Base-by-base conservation (phyloP, 2,888 invertebrate species). In the Epinotia nisella region DNA sequence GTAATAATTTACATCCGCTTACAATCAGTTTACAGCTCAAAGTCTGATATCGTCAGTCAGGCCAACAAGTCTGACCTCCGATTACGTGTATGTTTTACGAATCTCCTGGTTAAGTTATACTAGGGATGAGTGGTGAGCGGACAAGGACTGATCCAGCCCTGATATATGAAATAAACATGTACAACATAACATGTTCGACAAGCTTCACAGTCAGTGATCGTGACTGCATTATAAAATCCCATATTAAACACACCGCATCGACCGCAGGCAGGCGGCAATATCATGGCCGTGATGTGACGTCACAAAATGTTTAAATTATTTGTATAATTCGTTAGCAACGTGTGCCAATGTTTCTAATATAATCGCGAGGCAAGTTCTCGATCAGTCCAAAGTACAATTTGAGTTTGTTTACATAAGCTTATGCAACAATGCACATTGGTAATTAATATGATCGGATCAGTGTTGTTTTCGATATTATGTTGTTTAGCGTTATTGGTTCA, bases 151-250 rank as follows among this genome's bases (percentile, higher is more conserved):
- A 49, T 7, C n/a, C 49, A 49, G 49, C 49, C 49, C n/a, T 4
- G 4, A 49, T 62, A 49, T 62, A 70, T 41, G 61, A 55, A 61
- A 41, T 24, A 21, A 55, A 61, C 51, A 61, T 15, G 59, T 13
- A 60, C 11, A 56, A 53, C 51, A 21, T 29, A 29, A 49, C 64
- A n/a, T 64, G 56, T 56, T 62, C 10, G 49, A 19, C 19, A 41
- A 56, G 59, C 39, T 41, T 64, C 7, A 13, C 41, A 21, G 24
- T 58, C 56, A 15, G 17, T 19, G 51, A 59, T 71, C 58, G 65
- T 59, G 65, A 51, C 71, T 65, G 15, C 71, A 59, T 65, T 65
- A 65, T 71, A 58, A 71, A 70, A 59, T 56, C 51, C 51, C 51
- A 55, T 19, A 53, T 65, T 45, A 56, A 70, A 56, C 64, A 17